These are phyloP conservation scores for Malacoctenus gilli DNA, from an alignment of 2,797 vertebrate genomes.

Conservation along the genomic window DNA sequence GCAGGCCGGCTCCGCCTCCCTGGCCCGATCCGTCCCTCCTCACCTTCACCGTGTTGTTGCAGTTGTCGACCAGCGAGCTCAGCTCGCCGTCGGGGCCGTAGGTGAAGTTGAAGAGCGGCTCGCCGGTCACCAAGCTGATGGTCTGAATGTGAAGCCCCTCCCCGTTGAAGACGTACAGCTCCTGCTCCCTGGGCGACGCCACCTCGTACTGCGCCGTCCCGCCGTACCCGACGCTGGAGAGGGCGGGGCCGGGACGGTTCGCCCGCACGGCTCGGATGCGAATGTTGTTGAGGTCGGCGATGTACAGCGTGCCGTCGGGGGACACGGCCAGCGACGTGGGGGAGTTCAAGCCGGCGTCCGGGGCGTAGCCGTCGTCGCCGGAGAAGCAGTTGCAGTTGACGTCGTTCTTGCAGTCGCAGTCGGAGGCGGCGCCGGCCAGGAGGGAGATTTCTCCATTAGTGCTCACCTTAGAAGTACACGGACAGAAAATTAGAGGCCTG, in stretches of 20 bases:
- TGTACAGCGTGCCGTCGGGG: slow-evolving; percentile 94
- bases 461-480: slow-evolving; percentile 81
- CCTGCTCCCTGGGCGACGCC: slow-evolving; percentile 94
- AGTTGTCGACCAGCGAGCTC: slow-evolving; percentile 89
- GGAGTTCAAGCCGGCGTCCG: slow-evolving; percentile 94
- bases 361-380: slow-evolving; percentile 97
- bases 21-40: slow-evolving; percentile 87
- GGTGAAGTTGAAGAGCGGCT: slow-evolving; percentile 96
- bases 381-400: slow-evolving; percentile 99
- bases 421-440: slow-evolving; percentile 93
- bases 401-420: slow-evolving; percentile 99
- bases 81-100: slow-evolving; percentile 90
- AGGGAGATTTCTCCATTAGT: slow-evolving; percentile 98
- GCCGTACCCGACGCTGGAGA: slow-evolving; percentile 85
- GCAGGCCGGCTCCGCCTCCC: slow-evolving; percentile 83
- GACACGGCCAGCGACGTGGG: slow-evolving; percentile 95
- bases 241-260: slow-evolving; percentile 88
- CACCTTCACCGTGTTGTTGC: slow-evolving; percentile 93
- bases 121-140: slow-evolving; percentile 94
- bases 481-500: slow-evolving; percentile 7
- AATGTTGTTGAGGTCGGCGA: slow-evolving; percentile 98
- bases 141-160: slow-evolving; percentile 96
- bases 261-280: slow-evolving; percentile 94
- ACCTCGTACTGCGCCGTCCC: slow-evolving; percentile 92
- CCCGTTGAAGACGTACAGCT: slow-evolving; percentile 94